Base-by-base conservation (phyloP, 2,797 vertebrate genomes). In the Protonibea diacanthus region DNA sequence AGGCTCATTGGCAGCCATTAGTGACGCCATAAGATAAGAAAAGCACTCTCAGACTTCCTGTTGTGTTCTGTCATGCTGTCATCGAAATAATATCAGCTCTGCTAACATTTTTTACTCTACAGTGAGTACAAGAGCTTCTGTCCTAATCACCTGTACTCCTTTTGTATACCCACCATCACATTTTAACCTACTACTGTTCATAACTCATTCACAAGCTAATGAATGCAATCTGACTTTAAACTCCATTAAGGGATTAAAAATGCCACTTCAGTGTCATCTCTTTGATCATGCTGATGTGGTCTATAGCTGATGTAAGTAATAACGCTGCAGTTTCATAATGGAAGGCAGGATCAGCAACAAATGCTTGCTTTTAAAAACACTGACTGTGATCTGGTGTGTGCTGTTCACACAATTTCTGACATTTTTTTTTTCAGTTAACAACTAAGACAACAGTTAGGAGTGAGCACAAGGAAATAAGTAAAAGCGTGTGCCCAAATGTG, bases 1-100 rank as follows among this genome's bases (percentile, higher is more conserved):
- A 59, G 79, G 53, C 78, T 80, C 71, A 65, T n/a, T 74, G 79
- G 71, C 56, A 18, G 59, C 78, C 33, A 60, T 88, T 79, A 85
- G 84, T 61, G 58, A 76, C 47, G 45, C 27, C 57, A 3, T 20
- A 12, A 81, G 82, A 87, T 83, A 79, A 85, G 76, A 79, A 75
- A 71, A 71, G 25, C 20, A 12, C 71, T 59, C 62, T 77, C 51
- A 65, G 14, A 73, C 80, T 79, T 86, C 71, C 71, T 74, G 63
- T 38, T 81, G 59, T 65, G 20, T 12, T 67, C 33, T 51, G 56
- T 68, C 33, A 21, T 10, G 29, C 67, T 66, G 14, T 38, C 60
- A 66, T 75, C 61, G 29, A 70, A 62, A 82, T 61, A 53, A 80
- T 27, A 73, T 6, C 52, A 25, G 15, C 17, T 74, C 33, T 40